Evolutionary conservation across 2,888 invertebrate species (phyloP).

Genomic region (Herminia tarsipennalis): DNA sequence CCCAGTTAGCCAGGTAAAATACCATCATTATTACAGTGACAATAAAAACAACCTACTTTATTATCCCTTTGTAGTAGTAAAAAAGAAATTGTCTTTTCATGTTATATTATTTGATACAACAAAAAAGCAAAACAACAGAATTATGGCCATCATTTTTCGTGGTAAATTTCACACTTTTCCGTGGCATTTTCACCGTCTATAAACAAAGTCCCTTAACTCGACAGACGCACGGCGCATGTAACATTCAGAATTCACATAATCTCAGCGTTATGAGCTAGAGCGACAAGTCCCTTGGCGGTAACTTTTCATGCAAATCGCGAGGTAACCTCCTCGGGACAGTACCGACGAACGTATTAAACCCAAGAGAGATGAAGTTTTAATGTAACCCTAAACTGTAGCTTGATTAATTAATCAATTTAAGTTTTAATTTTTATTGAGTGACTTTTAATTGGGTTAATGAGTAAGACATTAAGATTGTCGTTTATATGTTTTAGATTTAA

Average conservation of each 20-base stretch:
- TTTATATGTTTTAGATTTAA: no score
- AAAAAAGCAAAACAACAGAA: no score
- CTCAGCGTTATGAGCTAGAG: slow-evolving; percentile 26
- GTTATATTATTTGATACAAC: no score
- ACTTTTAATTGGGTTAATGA: neutral
- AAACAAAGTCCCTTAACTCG: slow-evolving; percentile 16
- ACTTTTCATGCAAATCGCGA: slow-evolving; percentile 30
- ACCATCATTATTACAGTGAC: no score
- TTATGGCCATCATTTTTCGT: neutral
- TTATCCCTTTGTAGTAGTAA: no score
- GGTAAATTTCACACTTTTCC: slow-evolving; percentile 4
- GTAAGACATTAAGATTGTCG: neutral
- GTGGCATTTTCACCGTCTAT: slow-evolving; percentile 6
- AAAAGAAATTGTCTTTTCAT: no score
- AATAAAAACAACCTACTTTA: no score
- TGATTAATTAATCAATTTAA: slow-evolving; percentile 6
- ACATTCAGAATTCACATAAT: slow-evolving; percentile 24
- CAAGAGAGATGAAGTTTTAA: slow-evolving; percentile 23
- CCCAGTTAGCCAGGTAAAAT: no score
- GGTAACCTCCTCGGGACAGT: slow-evolving; percentile 19
- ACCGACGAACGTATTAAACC: slow-evolving; percentile 11
- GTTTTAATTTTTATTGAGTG: slow-evolving; percentile 3
- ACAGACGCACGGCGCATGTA: slow-evolving; percentile 8
- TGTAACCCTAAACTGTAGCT: slow-evolving; percentile 12
- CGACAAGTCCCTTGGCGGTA: slow-evolving; percentile 24